These are phyloP conservation scores for Heliocidaris erythrogramma DNA, from an alignment of 35 echinoderm and acorn worm genomes.

Conservation along the genomic window DNA sequence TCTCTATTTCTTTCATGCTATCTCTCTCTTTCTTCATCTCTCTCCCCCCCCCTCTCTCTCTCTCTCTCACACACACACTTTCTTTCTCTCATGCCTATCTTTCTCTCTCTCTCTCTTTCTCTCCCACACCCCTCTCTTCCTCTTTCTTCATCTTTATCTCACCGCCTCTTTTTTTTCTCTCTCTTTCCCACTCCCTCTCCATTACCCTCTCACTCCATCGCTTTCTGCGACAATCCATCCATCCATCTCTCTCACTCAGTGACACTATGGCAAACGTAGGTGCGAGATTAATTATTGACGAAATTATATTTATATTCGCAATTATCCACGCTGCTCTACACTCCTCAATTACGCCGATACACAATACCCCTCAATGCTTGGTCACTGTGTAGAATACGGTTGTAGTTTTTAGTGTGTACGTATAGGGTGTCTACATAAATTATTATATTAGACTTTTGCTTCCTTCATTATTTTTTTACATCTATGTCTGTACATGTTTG, in stretches of 20 bases:
- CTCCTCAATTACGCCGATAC: constrained; percentile 16
- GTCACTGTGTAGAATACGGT: not conserved
- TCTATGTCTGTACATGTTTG: too few species aligned
- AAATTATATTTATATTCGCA: constrained; percentile 44
- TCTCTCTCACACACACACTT: too few species aligned
- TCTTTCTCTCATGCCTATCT: too few species aligned
- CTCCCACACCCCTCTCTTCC: too few species aligned
- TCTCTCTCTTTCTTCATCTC: too few species aligned
- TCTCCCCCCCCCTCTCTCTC: too few species aligned
- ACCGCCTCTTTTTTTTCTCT: not conserved
- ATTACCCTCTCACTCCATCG: not conserved
- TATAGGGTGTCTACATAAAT: not conserved
- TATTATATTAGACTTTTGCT: too few species aligned
- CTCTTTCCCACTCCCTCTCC: not conserved
- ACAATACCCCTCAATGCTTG: not conserved
- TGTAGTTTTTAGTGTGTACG: not conserved
- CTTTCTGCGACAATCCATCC: not conserved
- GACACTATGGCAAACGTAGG: not conserved
- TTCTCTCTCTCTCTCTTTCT: too few species aligned
- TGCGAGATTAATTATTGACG: constrained; percentile 40
- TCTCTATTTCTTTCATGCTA: too few species aligned
- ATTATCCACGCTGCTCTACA: constrained; percentile 35
- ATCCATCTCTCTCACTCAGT: not conserved
- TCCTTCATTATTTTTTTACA: too few species aligned
- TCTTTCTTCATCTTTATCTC: not conserved